A percentile compares a stretch with the other conserved stretches of the same genome.
Evolutionary conservation across 2,113 vertebrate genomes (phyloP).

Genomic region (Anser brachyrhynchus): DNA sequence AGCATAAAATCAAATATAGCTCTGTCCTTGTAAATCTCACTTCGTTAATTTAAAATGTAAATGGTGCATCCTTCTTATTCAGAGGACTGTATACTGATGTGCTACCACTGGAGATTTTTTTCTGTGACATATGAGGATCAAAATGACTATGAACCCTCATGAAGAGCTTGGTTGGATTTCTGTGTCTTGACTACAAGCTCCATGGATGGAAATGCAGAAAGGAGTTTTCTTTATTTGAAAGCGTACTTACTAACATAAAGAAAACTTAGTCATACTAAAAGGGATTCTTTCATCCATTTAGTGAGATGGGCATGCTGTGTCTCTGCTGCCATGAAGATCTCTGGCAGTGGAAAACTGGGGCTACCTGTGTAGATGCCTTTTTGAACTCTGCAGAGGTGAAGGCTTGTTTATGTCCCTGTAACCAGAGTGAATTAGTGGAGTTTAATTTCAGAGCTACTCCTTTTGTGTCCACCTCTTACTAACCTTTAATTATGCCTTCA

Average conservation of each 20-base stretch:
- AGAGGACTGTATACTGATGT: background rate
- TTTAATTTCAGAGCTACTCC: constrained; percentile 26
- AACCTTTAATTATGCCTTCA: constrained; percentile 52
- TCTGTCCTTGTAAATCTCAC: background rate
- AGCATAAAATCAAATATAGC: background rate
- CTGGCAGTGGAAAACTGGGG: background rate
- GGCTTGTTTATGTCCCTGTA: background rate
- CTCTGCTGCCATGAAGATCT: background rate
- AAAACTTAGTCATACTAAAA: background rate
- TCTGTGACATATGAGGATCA: background rate
- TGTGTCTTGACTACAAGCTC: background rate
- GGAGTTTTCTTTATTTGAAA: background rate
- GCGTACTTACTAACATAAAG: background rate
- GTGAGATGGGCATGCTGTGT: background rate
- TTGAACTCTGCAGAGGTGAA: background rate
- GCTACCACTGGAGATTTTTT: background rate
- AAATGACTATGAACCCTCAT: background rate
- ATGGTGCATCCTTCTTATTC: background rate
- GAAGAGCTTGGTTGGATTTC: background rate
- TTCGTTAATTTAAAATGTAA: constrained; percentile 3
- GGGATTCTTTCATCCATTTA: background rate
- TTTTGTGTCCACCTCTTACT: constrained; percentile 23
- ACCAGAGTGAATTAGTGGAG: background rate
- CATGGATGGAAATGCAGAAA: background rate
- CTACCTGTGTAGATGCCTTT: background rate